phyloP scores from a whole-genome alignment of 2,113 vertebrate genomes.

The Hemibagrus wyckioides region DNA sequence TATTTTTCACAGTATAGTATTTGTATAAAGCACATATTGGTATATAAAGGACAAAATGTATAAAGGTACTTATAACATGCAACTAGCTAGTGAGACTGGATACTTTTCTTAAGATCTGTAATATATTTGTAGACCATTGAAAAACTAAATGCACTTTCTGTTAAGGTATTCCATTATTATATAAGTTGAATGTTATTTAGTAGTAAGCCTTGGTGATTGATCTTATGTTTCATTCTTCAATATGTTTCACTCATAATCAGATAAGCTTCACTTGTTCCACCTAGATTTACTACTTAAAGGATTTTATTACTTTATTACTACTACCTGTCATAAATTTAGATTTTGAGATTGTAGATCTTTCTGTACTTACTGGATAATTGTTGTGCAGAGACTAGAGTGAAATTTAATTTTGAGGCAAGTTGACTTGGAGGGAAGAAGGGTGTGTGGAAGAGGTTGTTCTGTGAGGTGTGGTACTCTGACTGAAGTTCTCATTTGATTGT shows the following conservation, averaged over 20 bases:
- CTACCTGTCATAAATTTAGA: background rate
- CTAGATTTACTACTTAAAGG: background rate
- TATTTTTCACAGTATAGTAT: background rate
- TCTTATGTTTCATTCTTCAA: background rate
- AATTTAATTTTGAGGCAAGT: background rate
- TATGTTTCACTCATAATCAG: background rate
- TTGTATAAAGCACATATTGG: background rate
- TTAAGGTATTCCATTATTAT: background rate
- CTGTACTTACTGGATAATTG: constrained; percentile 27
- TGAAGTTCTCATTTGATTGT: background rate
- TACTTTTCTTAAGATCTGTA: background rate
- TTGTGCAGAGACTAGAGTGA: background rate
- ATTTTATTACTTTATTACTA: background rate
- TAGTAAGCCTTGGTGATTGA: background rate
- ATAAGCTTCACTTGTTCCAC: background rate
- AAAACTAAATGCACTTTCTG: background rate
- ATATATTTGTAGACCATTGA: background rate
- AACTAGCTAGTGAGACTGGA: background rate
- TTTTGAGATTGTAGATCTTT: background rate
- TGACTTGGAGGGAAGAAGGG: background rate
- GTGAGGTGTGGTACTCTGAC: background rate
- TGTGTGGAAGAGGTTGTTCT: background rate
- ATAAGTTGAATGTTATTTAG: background rate
- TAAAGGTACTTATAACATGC: background rate
- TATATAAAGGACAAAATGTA: background rate